Base-by-base conservation (phyloP, 2,797 vertebrate genomes). In the Chloroceryle inda region DNA sequence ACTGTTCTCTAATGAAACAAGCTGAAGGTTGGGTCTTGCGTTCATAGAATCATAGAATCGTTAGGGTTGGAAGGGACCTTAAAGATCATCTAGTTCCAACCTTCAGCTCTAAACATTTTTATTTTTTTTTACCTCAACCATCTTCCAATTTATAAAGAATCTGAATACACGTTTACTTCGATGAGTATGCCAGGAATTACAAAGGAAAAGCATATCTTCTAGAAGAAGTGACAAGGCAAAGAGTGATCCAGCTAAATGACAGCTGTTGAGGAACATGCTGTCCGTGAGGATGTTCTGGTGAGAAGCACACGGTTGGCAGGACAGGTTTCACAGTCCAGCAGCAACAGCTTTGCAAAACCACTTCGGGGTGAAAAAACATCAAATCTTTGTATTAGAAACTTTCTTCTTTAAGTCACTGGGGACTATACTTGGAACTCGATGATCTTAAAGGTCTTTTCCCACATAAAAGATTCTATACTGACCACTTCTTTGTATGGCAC, bases 1-100 rank as follows among this genome's bases (percentile, higher is more conserved):
- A 4, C 22, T 11, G 2, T 3, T 26, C 21, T 38, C 5, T 3
- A 64, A 38, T 1, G 12, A 33, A 49, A 27, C 0, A 7, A 23
- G 6, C 0, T 15, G n/a, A 16, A 5, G 26, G 10, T 1, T n/a
- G 55, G 11, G 21, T 7, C 58, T 12, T 26, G 49, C 21, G 42
- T 31, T 53, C 37, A 37, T 37, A 37, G 35, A 37, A 37, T 37
- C 35, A 37, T 37, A 37, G 37, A 37, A 37, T 37, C 37, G 37
- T 37, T 37, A 37, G 37, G 37, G 37, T 37, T 37, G 37, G 37
- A 37, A 9, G 37, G 37, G 37, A 37, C 37, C 37, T 37, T 37
- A 37, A 37, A 37, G 37, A 37, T 37, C 37, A 37, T 37, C 37
- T 37, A 37, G 37, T 37, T 37, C 37, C 37, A 37, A 37, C 37